Percentiles rank a stretch among this genome's conserved stretches.
Conservation (phyloP, 1,140 invertebrate species). For the Lamellibrachia luymesi region DNA sequence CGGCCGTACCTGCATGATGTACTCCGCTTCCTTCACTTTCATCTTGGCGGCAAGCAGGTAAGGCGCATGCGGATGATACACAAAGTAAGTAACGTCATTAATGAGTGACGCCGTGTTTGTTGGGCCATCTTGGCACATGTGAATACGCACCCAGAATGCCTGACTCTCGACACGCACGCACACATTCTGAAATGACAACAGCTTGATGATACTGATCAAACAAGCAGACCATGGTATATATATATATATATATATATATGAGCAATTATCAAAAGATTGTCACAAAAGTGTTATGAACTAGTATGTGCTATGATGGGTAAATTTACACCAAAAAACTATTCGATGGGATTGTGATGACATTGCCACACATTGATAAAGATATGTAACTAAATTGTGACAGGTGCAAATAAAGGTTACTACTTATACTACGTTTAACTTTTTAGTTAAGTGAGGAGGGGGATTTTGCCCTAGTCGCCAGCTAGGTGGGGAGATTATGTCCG, state of each 20-base stretch:
- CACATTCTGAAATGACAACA: slow-evolving; percentile 2
- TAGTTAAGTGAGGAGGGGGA: no score
- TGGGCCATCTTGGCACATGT: not conserved
- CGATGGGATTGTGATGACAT: no score
- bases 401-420: no score
- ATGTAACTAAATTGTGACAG: no score
- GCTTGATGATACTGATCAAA: not conserved
- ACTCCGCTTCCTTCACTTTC: slow-evolving; percentile 28
- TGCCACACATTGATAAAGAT: no score
- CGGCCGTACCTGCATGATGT: slow-evolving; percentile 27
- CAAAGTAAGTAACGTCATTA: slow-evolving; percentile 30
- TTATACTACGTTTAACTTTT: no score
- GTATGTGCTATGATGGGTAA: no score
- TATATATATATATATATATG: not conserved
- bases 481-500: no score
- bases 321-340: no score
- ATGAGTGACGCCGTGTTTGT: not conserved
- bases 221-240: not conserved
- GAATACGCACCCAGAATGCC: slow-evolving; percentile 16
- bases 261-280: no score
- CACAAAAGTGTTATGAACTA: no score
- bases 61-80: slow-evolving; percentile 33
- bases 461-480: no score
- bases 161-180: slow-evolving; percentile 9
- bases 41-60: slow-evolving; percentile 30